Conservation (phyloP, 2,797 vertebrate species). For the Thamnophis elegans region DNA sequence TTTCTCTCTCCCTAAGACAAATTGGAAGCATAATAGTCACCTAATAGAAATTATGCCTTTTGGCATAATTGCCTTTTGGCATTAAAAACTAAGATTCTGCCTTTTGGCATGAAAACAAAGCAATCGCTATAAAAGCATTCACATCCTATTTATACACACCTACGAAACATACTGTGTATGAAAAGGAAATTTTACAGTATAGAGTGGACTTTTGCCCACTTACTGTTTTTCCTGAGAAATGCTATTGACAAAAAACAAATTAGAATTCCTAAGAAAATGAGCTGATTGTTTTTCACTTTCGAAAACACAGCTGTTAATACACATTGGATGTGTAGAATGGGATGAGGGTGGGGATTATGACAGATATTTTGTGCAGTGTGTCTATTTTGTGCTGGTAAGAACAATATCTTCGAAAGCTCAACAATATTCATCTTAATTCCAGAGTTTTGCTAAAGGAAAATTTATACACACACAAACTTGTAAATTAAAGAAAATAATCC, state of each 20-base stretch:
- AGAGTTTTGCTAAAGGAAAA: not conserved
- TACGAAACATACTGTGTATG: not conserved
- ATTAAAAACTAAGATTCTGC: not conserved
- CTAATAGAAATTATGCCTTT: not conserved
- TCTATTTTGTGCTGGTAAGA: not conserved
- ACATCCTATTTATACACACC: not conserved
- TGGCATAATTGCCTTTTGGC: not conserved
- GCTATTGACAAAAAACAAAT: not conserved
- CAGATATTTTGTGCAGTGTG: not conserved
- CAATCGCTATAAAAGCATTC: not conserved
- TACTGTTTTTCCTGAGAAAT: not conserved
- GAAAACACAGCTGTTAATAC: not conserved
- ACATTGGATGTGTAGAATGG: not conserved
- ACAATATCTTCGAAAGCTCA: not conserved
- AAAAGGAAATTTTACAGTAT: not conserved
- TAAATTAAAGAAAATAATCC: not conserved
- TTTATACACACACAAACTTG: not conserved
- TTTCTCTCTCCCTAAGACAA: not conserved
- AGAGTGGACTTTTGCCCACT: not conserved
- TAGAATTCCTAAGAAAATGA: not conserved
- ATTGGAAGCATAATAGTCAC: not conserved
- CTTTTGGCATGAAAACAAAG: not conserved
- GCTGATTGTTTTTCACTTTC: not conserved
- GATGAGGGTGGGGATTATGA: not conserved
- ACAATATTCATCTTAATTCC: not conserved